Conservation (phyloP, 2,888 invertebrate genomes). For the Callyntrura guangdongensis region DNA sequence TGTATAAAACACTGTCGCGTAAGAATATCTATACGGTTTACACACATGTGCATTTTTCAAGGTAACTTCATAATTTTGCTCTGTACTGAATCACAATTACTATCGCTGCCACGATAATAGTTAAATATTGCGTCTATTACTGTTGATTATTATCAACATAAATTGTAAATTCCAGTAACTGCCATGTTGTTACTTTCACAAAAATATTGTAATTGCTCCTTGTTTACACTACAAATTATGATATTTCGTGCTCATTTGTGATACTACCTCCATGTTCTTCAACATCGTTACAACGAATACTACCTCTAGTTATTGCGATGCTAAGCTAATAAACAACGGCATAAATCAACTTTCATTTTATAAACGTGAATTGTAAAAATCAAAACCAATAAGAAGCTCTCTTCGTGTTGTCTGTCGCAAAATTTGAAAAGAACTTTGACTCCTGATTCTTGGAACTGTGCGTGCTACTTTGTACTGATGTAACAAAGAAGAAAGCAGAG, state of each 20-base stretch:
- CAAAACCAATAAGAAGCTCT: neutral
- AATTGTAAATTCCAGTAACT: neutral
- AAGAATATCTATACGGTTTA: neutral
- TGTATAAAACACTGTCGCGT: neutral
- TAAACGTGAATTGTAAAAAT: too few species aligned
- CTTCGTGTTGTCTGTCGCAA: neutral
- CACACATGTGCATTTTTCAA: neutral
- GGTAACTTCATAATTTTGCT: neutral
- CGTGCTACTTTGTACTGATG: neutral
- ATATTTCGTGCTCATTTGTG: slow-evolving; percentile 17
- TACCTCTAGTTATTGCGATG: neutral
- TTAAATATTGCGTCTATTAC: neutral
- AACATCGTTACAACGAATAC: neutral
- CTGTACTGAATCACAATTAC: neutral
- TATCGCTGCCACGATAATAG: neutral
- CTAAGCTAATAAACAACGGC: neutral
- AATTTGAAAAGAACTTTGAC: neutral
- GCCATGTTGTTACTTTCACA: neutral
- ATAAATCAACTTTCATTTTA: neutral
- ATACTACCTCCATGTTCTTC: neutral
- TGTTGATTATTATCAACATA: neutral
- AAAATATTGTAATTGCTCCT: neutral
- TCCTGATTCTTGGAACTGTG: slow-evolving; percentile 3
- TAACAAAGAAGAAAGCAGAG: neutral
- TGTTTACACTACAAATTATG: neutral